Evolutionary conservation across 2,797 vertebrate genomes (phyloP), one percentile per base, ranked within the genome.

Genomic region (Brotula barbata): DNA sequence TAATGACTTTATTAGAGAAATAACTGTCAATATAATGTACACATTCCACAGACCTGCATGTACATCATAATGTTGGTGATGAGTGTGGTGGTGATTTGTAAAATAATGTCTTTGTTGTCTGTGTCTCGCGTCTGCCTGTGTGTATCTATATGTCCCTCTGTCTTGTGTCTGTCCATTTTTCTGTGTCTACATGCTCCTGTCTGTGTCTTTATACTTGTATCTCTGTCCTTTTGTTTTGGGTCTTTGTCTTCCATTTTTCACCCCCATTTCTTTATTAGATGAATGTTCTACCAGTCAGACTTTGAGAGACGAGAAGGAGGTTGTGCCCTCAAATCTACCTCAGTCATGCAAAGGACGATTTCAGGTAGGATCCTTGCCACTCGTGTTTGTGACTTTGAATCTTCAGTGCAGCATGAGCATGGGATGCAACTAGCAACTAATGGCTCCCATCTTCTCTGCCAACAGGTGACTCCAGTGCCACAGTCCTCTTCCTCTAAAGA

Each of bases 401-500:
- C 9, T 6, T 50, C 23, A 22, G 31, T 19, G 15, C 21, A 54
- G 12, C 20, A 21, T 58, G 19, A 25, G 34, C 39, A 23, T 45
- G 7, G 7, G 15, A 31, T 12, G 4, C 13, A 36, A 36, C 7
- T 19, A 25, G 20, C 20, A 47, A 5, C 17, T 53, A 25, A 46
- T 42, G 14, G 42, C 12, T 62, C 25, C 36, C 9, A 31, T 21
- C 12, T 56, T 40, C n/a, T 64, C 23, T 84, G 52, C 44, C 42
- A 42, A 58, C 71, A 93, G 92, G 91, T 93, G 59, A 91, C 85
- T 40, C 87, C 89, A 23, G 91, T 92, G 43, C 46, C 67, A n/a
- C 89, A 88, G 57, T 69, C 51, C 14, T 75, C 85, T 58, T 73
- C 76, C 13, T 69, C 68, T 5, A 86, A 81, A 43, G 74, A 75